These are phyloP conservation scores for Protaetia brevitarsis DNA, from an alignment of 1,140 invertebrate species.

Conservation along the genomic window DNA sequence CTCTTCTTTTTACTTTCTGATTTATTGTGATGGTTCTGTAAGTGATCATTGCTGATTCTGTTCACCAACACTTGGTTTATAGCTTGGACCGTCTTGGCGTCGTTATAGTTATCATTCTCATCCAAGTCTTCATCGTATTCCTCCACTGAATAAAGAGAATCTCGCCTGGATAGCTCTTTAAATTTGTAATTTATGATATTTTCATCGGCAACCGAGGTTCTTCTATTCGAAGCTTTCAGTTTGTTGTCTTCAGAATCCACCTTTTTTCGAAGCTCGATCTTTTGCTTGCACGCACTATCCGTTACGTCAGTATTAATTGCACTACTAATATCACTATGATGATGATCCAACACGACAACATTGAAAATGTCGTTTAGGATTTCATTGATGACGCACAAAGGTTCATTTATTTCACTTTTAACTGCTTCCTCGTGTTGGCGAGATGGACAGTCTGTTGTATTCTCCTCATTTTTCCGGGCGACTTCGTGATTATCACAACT, in stretches of 20 bases:
- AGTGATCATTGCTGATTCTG: background rate
- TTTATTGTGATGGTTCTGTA: background rate
- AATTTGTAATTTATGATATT: background rate
- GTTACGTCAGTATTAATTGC: background rate
- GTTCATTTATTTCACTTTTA: background rate
- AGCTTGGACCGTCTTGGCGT: background rate
- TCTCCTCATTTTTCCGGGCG: background rate
- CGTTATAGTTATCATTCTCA: conserved; percentile 4
- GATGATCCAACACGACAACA: background rate
- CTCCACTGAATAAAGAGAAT: conserved; percentile 27
- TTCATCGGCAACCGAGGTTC: background rate
- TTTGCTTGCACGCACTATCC: background rate
- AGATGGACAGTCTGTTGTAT: background rate
- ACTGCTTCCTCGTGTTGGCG: background rate
- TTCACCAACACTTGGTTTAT: background rate
- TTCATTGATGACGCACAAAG: background rate
- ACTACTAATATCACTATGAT: background rate
- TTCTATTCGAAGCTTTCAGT: background rate
- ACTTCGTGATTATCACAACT: conserved; percentile 12
- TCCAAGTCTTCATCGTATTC: conserved; percentile 24
- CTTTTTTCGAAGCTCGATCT: background rate
- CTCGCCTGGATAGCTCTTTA: background rate
- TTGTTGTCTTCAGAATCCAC: background rate
- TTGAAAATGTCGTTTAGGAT: background rate
- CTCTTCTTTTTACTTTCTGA: background rate